Percentiles rank a stretch among this genome's conserved stretches.
Conservation (phyloP, 2,888 invertebrate genomes). For the Eutolmus rufibarbis region DNA sequence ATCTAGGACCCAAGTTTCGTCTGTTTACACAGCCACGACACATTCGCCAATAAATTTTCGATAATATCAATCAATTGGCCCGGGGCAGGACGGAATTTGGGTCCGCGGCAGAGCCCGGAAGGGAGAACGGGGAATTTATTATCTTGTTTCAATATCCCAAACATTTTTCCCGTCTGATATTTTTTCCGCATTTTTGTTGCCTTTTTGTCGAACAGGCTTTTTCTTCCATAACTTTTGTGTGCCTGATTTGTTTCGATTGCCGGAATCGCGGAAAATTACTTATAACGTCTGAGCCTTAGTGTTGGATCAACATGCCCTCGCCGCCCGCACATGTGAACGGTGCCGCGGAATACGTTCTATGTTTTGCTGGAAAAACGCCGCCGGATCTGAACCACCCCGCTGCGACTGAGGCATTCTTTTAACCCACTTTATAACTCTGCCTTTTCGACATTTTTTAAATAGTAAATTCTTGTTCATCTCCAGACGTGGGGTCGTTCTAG, state of each 20-base stretch:
- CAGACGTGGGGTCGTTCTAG: not conserved
- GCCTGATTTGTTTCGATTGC: not conserved
- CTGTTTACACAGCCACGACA: not conserved
- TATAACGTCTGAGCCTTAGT: not conserved
- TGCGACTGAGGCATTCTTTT: not conserved
- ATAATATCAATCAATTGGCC: not conserved
- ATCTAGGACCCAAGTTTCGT: not conserved
- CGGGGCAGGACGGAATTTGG: not conserved
- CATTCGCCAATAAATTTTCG: not conserved
- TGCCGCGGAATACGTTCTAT: not conserved
- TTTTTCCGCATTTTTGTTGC: not conserved
- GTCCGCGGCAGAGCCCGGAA: not conserved
- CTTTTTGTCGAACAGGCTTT: not conserved
- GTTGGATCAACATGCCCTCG: not conserved
- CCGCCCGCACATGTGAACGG: not conserved
- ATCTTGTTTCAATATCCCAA: not conserved
- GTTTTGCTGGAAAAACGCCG: not conserved
- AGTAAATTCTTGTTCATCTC: not conserved
- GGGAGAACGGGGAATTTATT: not conserved
- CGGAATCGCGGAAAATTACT: not conserved
- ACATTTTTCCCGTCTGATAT: not conserved
- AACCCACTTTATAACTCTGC: not conserved
- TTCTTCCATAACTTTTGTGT: not conserved
- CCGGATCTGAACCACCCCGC: not conserved
- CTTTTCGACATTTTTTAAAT: not conserved